Base-by-base conservation (phyloP, 1,140 invertebrate species). In the Cyclina sinensis region DNA sequence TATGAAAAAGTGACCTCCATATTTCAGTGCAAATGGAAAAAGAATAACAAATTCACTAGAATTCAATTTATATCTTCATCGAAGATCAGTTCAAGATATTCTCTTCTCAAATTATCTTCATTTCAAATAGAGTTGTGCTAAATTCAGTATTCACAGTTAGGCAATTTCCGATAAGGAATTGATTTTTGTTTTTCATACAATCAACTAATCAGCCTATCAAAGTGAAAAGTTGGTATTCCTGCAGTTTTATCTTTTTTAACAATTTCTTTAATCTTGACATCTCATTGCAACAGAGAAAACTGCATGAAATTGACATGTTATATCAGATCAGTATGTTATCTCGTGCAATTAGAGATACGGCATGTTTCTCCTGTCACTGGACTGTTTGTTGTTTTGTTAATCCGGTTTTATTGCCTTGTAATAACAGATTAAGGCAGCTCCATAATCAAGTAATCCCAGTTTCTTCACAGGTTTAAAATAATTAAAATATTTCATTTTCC, bases 161-260 rank as follows among this genome's bases (percentile, higher is more conserved):
- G 35, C 65, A 70, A 14, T 70, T 70, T 70, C n/a, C 27, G 57
- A 62, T 62, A 62, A 62, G 57, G n/a, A 62, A 62, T 62, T 24
- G 35, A 70, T 70, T 70, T 70, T 27, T 18, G 65, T n/a, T 21
- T n/a, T 37, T 70, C 35, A 35, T 39, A 70, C 65, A 70, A 70
- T 70, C 65, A 12, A 1, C 65, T 37, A 70, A 70, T 70, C 65
- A 70, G 65, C 37, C 32, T 30, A 70, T 70, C 65, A 70, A 37
- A 70, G 32, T 70, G 35, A 70, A 70, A 70, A 70, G 35, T 30
- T 14, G 14, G 32, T 35, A 37, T 37, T 37, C 65, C 65, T 4
- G 27, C 12, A 39, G 7, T 32, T 70, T 70, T 70, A 70, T 70
- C 65, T 70, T 18, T 70, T 70, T 35, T 27, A 70, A 37, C 65